Percentiles rank a stretch among this genome's conserved stretches.
These are phyloP conservation scores for Phortica variegata DNA, from an alignment of 1,140 invertebrate genomes.

Conservation along the genomic window DNA sequence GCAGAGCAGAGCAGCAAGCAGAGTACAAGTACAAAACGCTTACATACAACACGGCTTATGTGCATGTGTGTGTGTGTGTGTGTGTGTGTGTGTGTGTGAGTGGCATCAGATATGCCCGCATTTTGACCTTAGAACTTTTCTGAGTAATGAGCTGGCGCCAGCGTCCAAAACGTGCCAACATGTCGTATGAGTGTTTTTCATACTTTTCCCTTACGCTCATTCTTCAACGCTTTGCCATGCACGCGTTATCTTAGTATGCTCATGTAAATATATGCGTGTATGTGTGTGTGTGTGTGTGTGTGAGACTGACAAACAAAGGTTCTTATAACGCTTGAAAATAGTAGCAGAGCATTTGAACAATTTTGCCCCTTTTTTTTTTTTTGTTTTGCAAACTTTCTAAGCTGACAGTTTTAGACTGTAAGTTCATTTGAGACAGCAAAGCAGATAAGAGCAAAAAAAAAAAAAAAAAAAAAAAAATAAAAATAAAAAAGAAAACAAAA, in stretches of 20 bases:
- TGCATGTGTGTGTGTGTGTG: background rate
- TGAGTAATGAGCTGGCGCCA: constrained; percentile 1
- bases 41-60: too few relatives aligned
- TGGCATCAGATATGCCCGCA: background rate
- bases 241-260: background rate
- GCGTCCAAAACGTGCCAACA: background rate
- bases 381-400: too few relatives aligned
- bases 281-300: background rate
- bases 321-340: background rate
- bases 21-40: too few relatives aligned
- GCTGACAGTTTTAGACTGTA: too few relatives aligned
- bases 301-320: background rate
- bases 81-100: background rate
- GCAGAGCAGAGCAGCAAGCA: too few relatives aligned
- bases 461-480: too few relatives aligned
- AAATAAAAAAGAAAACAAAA: background rate
- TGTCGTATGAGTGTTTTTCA: too few relatives aligned
- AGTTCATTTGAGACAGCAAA: too few relatives aligned
- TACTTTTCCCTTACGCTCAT: too few relatives aligned
- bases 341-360: background rate
- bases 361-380: too few relatives aligned
- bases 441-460: too few relatives aligned
- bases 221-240: background rate
- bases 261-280: background rate
- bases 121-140: background rate